Base-by-base conservation (phyloP, 2,888 invertebrate genomes). In the Tinea semifulvella region DNA sequence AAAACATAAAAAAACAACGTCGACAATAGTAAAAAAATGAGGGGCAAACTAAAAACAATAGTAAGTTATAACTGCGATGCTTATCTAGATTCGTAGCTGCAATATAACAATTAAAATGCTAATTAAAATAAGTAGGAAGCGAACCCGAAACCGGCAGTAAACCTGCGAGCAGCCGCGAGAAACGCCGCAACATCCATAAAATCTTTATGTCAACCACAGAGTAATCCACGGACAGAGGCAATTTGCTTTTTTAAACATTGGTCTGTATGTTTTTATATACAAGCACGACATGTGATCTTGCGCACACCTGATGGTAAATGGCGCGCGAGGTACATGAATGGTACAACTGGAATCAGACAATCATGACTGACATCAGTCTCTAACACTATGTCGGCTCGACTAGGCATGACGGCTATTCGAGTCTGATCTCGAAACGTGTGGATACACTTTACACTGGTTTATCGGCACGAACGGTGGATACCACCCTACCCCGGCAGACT, bases 71-170 rank as follows among this genome's bases (percentile, higher is more conserved):
- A 53, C 50, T 57, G 52, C 48, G 65, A 71, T 71, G 52, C 58
- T 69, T 67, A 73, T 73, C 67, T 55, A 54, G 52, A 50, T 18
- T 19, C 22, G 46, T 16, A 43, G 25, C 27, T 27, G 62, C 57
- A 53, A 59, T 63, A 63, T 61, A 63, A 61, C 59, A 71, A 71
- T 75, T 69, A 70, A 68, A 68, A 69, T 64, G 64, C 60, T 69
- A 71, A 77, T 76, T 76, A 71, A 70, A 68, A 68, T 67, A 68
- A 65, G 68, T 68, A 70, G 72, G 69, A 72, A 75, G 67, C 42
- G 28, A 46, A 46, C 39, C 39, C 28, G 43, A 26, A 28, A 39
- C 27, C 43, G 42, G 44, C 48, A 36, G 44, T 48, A 46, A 48
- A 64, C 60, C 61, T 68, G 69, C 28, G 25, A 20, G 31, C 31